Conservation (phyloP, 2,113 vertebrate genomes). For the Fregetta grallaria region DNA sequence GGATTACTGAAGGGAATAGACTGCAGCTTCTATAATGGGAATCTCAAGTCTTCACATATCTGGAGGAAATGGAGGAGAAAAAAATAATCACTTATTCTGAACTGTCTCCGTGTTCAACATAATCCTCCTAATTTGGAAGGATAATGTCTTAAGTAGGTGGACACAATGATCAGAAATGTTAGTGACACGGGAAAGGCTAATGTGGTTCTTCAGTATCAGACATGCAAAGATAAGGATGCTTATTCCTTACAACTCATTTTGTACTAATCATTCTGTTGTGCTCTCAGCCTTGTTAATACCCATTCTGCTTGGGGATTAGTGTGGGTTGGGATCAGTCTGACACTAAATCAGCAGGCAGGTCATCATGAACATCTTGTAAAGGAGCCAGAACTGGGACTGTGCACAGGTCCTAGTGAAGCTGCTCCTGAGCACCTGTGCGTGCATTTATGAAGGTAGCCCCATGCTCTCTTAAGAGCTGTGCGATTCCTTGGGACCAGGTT, state of each 20-base stretch:
- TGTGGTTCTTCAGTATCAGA: not conserved
- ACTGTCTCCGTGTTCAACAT: not conserved
- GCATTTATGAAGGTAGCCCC: not conserved
- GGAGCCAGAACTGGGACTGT: not conserved
- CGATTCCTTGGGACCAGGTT: not conserved
- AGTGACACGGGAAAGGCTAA: not conserved
- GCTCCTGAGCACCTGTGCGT: not conserved
- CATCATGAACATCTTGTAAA: not conserved
- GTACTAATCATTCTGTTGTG: not conserved
- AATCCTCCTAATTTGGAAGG: not conserved
- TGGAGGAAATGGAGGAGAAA: not conserved
- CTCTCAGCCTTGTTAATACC: not conserved
- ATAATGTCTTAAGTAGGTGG: not conserved
- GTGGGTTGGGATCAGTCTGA: not conserved
- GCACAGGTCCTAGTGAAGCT: not conserved
- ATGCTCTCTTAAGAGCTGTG: not conserved
- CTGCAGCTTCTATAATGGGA: not conserved
- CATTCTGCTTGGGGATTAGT: not conserved
- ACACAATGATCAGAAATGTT: not conserved
- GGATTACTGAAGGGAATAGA: not conserved
- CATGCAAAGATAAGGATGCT: not conserved
- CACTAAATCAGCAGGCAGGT: not conserved
- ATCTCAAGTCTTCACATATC: not conserved
- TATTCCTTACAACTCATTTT: constrained; percentile 5
- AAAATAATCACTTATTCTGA: not conserved